phyloP scores from a whole-genome alignment of 2,797 vertebrate genomes.

The Hyperoplus immaculatus region DNA sequence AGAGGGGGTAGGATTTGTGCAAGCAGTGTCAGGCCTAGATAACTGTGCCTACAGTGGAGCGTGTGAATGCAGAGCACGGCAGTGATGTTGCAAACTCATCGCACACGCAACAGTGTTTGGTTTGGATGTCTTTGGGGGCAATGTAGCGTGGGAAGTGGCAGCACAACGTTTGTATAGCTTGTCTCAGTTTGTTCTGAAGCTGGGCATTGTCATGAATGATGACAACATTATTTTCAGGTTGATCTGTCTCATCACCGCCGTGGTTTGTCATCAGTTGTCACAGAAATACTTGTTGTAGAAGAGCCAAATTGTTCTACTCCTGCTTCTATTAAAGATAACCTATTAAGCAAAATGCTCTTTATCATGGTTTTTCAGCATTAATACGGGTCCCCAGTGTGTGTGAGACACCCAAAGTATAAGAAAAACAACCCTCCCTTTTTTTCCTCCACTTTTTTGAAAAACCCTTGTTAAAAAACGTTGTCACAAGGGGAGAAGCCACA shows the following conservation, averaged over 20 bases:
- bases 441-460: too few relatives aligned
- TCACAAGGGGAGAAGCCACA: too few relatives aligned
- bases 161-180: too few relatives aligned
- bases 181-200: too few relatives aligned
- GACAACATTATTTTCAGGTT: neutral
- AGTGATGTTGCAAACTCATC: slow-evolving; percentile 26
- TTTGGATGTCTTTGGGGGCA: slow-evolving; percentile 13
- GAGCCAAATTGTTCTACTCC: slow-evolving; percentile 11
- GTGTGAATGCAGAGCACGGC: slow-evolving; percentile 18
- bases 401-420: too few relatives aligned
- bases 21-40: slow-evolving; percentile 27
- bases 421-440: too few relatives aligned
- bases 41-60: slow-evolving; percentile 18
- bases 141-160: neutral
- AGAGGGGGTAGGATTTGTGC: slow-evolving; percentile 42
- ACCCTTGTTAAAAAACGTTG: too few relatives aligned
- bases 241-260: neutral
- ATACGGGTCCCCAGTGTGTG: too few relatives aligned
- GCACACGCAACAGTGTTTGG: slow-evolving; percentile 9
- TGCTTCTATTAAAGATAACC: neutral
- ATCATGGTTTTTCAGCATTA: too few relatives aligned
- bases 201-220: neutral
- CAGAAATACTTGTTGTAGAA: neutral
- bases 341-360: too few relatives aligned
- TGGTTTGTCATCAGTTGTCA: neutral